These are phyloP conservation scores for Geothlypis trichas DNA, from an alignment of 2,113 vertebrate genomes.

Conservation along the genomic window DNA sequence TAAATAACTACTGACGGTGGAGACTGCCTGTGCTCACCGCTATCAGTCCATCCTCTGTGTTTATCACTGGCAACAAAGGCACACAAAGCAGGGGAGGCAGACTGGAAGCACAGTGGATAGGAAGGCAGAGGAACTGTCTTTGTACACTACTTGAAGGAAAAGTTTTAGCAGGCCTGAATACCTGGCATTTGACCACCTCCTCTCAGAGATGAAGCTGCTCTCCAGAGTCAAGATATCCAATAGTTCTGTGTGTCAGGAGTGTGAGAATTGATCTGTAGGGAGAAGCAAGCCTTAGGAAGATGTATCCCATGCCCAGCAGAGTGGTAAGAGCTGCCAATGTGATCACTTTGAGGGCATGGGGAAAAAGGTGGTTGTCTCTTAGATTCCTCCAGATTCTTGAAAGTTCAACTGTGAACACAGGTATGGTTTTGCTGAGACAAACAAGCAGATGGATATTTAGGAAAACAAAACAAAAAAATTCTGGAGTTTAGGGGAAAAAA, in stretches of 20 bases:
- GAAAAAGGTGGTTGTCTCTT: not conserved
- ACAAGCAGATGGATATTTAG: not conserved
- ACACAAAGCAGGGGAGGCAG: not conserved
- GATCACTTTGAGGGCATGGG: not conserved
- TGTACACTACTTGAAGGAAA: not conserved
- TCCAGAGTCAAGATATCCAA: not conserved
- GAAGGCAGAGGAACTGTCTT: not conserved
- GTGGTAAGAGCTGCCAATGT: accelerated
- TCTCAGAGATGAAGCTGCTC: not conserved
- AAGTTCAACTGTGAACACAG: not conserved
- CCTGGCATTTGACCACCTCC: not conserved
- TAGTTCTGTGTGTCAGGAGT: not conserved
- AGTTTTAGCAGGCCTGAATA: not conserved
- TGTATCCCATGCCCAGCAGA: not conserved
- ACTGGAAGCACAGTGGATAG: not conserved
- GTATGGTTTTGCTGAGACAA: not conserved
- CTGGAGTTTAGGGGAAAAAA: not conserved
- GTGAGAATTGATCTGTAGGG: not conserved
- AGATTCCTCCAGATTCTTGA: not conserved
- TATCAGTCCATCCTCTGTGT: not conserved
- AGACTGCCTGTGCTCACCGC: not conserved
- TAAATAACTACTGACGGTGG: not conserved
- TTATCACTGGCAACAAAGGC: not conserved
- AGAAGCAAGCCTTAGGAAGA: not conserved
- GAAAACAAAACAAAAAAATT: not conserved